phyloP scores from a whole-genome alignment of 2,797 vertebrate species.

The Gymnocypris eckloni region DNA sequence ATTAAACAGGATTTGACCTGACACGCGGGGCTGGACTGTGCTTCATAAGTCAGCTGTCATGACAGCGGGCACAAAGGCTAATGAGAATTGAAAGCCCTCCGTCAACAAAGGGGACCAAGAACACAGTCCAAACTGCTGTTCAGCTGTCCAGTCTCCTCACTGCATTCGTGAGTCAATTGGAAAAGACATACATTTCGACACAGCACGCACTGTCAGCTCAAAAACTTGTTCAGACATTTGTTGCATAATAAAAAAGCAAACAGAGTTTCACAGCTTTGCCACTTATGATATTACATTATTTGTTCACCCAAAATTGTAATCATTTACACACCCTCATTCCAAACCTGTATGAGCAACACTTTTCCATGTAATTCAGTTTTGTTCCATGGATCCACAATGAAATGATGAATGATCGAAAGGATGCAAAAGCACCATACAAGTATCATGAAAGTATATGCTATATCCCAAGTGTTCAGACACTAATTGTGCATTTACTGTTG shows the following conservation, averaged over 20 bases:
- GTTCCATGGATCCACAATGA: neutral
- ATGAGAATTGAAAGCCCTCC: slow-evolving; percentile 57
- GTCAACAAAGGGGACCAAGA: slow-evolving; percentile 45
- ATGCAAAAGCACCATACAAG: neutral
- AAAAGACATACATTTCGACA: slow-evolving; percentile 57
- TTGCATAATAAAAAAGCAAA: slow-evolving; percentile 35
- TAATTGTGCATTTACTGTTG: neutral
- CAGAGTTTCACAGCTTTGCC: neutral
- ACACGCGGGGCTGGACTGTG: slow-evolving; percentile 26
- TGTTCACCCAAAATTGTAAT: neutral
- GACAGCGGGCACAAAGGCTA: slow-evolving; percentile 49
- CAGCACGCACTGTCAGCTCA: slow-evolving; percentile 21
- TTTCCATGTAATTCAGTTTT: neutral
- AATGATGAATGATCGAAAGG: neutral
- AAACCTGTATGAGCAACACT: neutral
- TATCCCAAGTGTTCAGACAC: neutral
- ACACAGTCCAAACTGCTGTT: slow-evolving; percentile 41
- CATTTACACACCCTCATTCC: neutral
- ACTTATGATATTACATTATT: neutral
- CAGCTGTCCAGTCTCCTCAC: slow-evolving; percentile 45
- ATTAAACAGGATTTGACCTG: slow-evolving; percentile 34
- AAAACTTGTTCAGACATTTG: slow-evolving; percentile 33
- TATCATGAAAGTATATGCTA: neutral
- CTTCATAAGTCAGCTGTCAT: slow-evolving; percentile 54
- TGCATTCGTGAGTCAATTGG: slow-evolving; percentile 49